A percentile compares a stretch with the other conserved stretches of the same genome.
Evolutionary conservation across 2,113 vertebrate species (phyloP).

Genomic region (Neodontobutis hainanensis): DNA sequence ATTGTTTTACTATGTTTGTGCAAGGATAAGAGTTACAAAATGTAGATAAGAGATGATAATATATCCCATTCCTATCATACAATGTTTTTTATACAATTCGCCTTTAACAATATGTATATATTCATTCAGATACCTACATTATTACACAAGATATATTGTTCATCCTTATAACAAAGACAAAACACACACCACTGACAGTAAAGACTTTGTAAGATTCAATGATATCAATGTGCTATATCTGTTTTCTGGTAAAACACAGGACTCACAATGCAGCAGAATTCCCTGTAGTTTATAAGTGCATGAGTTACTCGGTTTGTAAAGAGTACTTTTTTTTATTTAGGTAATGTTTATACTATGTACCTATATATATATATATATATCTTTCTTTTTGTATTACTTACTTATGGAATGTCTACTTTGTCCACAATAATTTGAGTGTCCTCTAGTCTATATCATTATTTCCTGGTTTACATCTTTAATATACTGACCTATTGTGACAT

Average conservation of each 20-base stretch:
- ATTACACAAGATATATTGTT: slow-evolving; percentile 69
- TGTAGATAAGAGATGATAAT: slow-evolving; percentile 73
- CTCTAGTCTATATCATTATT: slow-evolving; percentile 7
- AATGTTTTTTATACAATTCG: slow-evolving; percentile 73
- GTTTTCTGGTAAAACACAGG: slow-evolving; percentile 60
- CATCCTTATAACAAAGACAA: slow-evolving; percentile 53
- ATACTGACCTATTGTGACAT: slow-evolving; percentile 13
- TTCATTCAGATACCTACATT: slow-evolving; percentile 56
- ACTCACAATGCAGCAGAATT: slow-evolving; percentile 58
- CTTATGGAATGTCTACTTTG: slow-evolving; percentile 31
- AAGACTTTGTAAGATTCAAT: slow-evolving; percentile 53
- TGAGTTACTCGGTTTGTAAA: slow-evolving; percentile 51
- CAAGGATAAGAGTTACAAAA: slow-evolving; percentile 77
- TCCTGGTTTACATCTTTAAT: slow-evolving; percentile 8
- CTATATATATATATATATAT: slow-evolving; percentile 26
- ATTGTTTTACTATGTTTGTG: slow-evolving; percentile 74
- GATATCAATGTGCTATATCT: slow-evolving; percentile 53
- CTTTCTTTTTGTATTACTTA: slow-evolving; percentile 38
- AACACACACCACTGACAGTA: slow-evolving; percentile 58
- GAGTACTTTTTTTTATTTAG: slow-evolving; percentile 40
- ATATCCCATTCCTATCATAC: slow-evolving; percentile 76
- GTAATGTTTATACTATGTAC: slow-evolving; percentile 42
- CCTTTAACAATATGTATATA: slow-evolving; percentile 62
- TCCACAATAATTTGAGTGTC: slow-evolving; percentile 23
- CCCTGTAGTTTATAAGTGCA: slow-evolving; percentile 57